Conservation (phyloP, 2,888 invertebrate genomes). For the Arrhopalites spinosus region DNA sequence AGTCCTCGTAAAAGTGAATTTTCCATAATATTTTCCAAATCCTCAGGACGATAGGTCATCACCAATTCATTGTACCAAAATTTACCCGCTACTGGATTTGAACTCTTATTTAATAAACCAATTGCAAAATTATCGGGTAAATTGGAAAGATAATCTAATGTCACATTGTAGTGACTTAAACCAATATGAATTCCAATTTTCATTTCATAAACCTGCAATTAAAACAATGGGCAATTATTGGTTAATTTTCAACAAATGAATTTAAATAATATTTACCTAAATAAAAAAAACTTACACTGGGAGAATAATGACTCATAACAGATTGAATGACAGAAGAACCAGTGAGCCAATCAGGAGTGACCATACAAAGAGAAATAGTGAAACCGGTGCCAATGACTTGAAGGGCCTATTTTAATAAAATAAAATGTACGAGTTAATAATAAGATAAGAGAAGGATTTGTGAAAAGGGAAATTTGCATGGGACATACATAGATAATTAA, state of each 20-base stretch:
- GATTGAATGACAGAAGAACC: slow-evolving; percentile 47
- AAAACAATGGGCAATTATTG: no score
- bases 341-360: slow-evolving; percentile 51
- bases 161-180: slow-evolving; percentile 54
- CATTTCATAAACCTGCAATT: slow-evolving; percentile 48
- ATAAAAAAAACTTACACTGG: slow-evolving; percentile 48
- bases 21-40: slow-evolving; percentile 43
- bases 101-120: background rate
- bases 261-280: no score
- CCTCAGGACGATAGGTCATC: slow-evolving; percentile 48
- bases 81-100: background rate
- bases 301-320: slow-evolving; percentile 48
- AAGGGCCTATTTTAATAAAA: slow-evolving; percentile 45
- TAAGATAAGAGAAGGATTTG: background rate
- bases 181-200: slow-evolving; percentile 52
- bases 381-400: slow-evolving; percentile 48
- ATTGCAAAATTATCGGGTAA: background rate
- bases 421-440: background rate
- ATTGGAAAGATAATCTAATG: slow-evolving; percentile 36
- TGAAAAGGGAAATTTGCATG: background rate
- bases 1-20: slow-evolving; percentile 49
- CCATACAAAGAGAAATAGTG: slow-evolving; percentile 48
- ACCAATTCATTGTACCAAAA: slow-evolving; percentile 45
- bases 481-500: background rate
- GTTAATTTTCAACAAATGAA: no score